These are phyloP conservation scores for Xestia xanthographa DNA, from an alignment of 2,888 invertebrate species.

Conservation along the genomic window DNA sequence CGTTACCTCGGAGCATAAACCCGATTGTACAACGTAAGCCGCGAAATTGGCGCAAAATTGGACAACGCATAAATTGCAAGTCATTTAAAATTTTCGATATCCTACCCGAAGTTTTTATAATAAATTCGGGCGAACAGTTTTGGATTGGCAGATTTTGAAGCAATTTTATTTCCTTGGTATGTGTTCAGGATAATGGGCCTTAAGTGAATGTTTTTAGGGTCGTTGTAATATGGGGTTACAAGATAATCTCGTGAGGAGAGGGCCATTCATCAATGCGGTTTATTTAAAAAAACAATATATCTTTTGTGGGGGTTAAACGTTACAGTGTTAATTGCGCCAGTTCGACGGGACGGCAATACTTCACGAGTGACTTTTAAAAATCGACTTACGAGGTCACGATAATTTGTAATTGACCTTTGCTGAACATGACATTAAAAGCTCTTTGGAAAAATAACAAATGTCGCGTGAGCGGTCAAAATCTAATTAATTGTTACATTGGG, in stretches of 20 bases:
- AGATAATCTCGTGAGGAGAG: conserved; percentile 62
- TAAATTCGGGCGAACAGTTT: conserved; percentile 48
- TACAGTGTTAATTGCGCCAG: conserved; percentile 70
- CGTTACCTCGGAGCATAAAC: conserved; percentile 69
- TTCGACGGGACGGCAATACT: conserved; percentile 59
- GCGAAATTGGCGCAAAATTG: conserved; percentile 88
- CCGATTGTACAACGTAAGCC: conserved; percentile 73
- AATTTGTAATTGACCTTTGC: conserved; percentile 71
- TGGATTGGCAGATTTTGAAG: conserved; percentile 52
- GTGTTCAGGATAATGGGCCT: conserved; percentile 58
- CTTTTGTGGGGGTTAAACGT: conserved; percentile 64
- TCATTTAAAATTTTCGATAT: conserved; percentile 75
- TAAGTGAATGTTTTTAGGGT: conserved; percentile 64
- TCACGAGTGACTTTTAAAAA: conserved; percentile 70
- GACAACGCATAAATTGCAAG: conserved; percentile 81
- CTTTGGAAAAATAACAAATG: conserved; percentile 31
- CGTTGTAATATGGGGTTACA: conserved; percentile 57
- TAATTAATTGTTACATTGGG: too few species aligned
- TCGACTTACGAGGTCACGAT: conserved; percentile 57
- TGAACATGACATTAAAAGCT: conserved; percentile 41
- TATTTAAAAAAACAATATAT: conserved; percentile 81
- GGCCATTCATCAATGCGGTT: conserved; percentile 76
- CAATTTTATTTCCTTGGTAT: conserved; percentile 60
- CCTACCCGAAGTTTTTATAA: conserved; percentile 55
- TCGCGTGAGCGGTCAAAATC: conserved; percentile 11